Evolutionary conservation across 2,113 vertebrate species (phyloP), one percentile per base, ranked within the genome.

Genomic region (Anthoscopus minutus): DNA sequence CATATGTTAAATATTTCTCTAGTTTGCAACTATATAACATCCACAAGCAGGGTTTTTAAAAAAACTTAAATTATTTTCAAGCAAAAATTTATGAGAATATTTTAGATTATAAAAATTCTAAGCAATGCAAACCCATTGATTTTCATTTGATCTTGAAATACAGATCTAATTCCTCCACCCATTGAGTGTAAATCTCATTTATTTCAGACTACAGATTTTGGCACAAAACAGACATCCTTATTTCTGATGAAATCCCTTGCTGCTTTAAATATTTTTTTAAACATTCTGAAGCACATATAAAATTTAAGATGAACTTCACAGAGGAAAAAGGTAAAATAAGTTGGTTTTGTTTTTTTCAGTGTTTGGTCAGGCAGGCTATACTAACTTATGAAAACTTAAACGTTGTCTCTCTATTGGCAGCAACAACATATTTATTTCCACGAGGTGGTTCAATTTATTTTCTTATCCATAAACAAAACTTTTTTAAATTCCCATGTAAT

Each of bases 321-420:
- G 33, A 91, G 69, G 15, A 54, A 7, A 66, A 66, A 78, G 11
- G 38, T 35, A 15, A 85, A 88, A 65, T 30, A 51, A 66, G 3
- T 35, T 53, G 3, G 1, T 23, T 69, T 53, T 0, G 0, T 1
- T 19, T 2, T 79, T 57, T 44, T 45, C 15, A 40, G 10, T 40
- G 60, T 21, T 44, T 54, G 47, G 16, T 27, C 45, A 38, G 12
- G 44, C 48, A 82, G 54, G 8, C 67, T 74, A 15, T 10, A 20
- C 4, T 19, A 61, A 62, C 3, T 58, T 11, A 38, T 1, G 7
- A 37, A 88, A 71, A 7, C 35, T 47, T 62, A 56, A 67, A 64
- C 14, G 9, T 22, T 40, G 11, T 23, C 5, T 61, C 15, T 56
- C 45, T 60, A 3, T 40, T 69, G 31, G 20, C 72, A 89, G 47